phyloP scores from a whole-genome alignment of 2,797 vertebrate species.

The Microctenopoma stevenorrisi region DNA sequence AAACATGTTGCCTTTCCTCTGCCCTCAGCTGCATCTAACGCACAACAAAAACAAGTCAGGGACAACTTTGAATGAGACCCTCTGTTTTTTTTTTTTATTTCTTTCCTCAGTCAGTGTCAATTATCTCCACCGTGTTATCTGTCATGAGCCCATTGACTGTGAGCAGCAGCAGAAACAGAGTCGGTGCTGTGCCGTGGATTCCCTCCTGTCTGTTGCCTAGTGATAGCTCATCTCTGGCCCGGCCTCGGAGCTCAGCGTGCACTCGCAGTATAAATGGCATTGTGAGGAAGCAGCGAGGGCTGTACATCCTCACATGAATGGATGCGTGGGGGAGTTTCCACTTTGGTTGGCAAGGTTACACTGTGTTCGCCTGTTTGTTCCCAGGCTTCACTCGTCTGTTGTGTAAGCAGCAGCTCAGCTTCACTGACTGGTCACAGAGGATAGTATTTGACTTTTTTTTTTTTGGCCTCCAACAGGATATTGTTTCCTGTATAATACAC shows the following conservation, averaged over 20 bases:
- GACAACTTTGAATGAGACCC: slow-evolving; percentile 38
- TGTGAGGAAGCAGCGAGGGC: slow-evolving; percentile 61
- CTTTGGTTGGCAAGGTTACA: slow-evolving; percentile 63
- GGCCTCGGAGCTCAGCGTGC: slow-evolving; percentile 57
- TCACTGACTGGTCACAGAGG: slow-evolving; percentile 20
- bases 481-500: slow-evolving; percentile 5
- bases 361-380: slow-evolving; percentile 56
- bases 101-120: slow-evolving; percentile 9
- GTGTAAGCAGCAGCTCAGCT: slow-evolving; percentile 51
- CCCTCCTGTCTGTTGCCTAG: slow-evolving; percentile 78
- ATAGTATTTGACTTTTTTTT: slow-evolving; percentile 4
- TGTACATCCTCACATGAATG: slow-evolving; percentile 69
- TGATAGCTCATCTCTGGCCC: slow-evolving; percentile 65
- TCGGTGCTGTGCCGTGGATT: slow-evolving; percentile 54
- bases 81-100: background rate
- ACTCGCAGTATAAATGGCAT: slow-evolving; percentile 41
- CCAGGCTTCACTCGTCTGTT: slow-evolving; percentile 47
- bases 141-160: slow-evolving; percentile 40
- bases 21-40: slow-evolving; percentile 15
- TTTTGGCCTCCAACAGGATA: background rate
- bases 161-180: slow-evolving; percentile 43
- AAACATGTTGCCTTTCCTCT: slow-evolving; percentile 21
- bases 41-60: background rate
- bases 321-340: slow-evolving; percentile 63
- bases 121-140: slow-evolving; percentile 38